Conservation (phyloP, 2,113 vertebrate species). For the Hemibates koningsi region DNA sequence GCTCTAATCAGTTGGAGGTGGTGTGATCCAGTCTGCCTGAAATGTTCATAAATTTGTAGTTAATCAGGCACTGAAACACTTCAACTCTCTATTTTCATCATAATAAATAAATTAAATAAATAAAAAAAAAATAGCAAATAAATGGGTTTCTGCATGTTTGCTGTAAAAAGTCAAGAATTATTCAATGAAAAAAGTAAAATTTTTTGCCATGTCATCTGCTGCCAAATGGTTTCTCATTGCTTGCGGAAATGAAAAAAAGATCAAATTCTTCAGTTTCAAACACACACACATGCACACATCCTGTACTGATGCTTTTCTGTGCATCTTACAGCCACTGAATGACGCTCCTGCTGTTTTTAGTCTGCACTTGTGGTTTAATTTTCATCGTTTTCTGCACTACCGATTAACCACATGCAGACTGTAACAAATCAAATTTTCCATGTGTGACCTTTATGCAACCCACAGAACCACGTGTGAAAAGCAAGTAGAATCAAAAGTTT, state of each 20-base stretch:
- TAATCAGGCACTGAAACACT: neutral
- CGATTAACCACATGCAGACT: neutral
- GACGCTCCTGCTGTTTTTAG: rapidly evolving
- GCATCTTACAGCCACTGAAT: neutral
- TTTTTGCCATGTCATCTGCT: neutral
- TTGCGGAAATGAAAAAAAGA: rapidly evolving
- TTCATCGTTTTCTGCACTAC: rapidly evolving
- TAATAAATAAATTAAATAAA: neutral
- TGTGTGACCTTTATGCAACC: neutral
- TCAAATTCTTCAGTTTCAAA: neutral
- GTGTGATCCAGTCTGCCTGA: neutral
- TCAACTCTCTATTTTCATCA: neutral
- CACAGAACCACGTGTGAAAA: neutral
- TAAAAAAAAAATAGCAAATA: neutral
- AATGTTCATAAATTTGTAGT: rapidly evolving
- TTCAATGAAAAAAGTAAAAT: rapidly evolving
- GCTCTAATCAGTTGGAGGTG: rapidly evolving
- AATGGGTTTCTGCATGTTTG: neutral
- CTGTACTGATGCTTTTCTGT: neutral
- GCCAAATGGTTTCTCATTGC: neutral
- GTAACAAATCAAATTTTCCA: neutral
- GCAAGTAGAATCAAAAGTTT: neutral
- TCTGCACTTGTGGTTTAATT: neutral
- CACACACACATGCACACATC: neutral
- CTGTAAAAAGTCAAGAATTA: neutral